Conservation (phyloP, 2,888 invertebrate genomes). For the Caradrina kadenii region DNA sequence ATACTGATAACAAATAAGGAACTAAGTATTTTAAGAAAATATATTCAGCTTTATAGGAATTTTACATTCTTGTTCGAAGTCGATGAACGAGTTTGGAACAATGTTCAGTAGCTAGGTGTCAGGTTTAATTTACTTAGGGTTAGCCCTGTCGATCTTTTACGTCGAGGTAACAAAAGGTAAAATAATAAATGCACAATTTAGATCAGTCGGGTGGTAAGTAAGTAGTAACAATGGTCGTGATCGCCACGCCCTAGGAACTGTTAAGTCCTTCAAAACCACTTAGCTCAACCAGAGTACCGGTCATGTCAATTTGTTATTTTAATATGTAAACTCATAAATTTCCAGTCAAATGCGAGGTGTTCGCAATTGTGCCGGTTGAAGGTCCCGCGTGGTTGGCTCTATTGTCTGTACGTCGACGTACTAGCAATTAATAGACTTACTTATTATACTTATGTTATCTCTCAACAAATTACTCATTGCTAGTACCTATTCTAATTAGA, state of each 20-base stretch:
- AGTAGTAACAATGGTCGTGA: constrained; percentile 79
- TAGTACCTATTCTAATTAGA: constrained; percentile 68
- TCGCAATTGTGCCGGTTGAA: constrained; percentile 73
- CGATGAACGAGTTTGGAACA: constrained; percentile 52
- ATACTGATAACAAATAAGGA: constrained; percentile 47
- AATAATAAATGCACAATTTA: constrained; percentile 77
- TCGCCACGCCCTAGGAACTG: constrained; percentile 83
- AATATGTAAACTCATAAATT: constrained; percentile 81
- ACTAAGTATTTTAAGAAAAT: constrained; percentile 50
- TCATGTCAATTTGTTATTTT: constrained; percentile 84
- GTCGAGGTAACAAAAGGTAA: constrained; percentile 76
- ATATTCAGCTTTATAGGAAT: constrained; percentile 41
- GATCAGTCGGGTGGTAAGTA: constrained; percentile 69
- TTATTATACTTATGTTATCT: constrained; percentile 70
- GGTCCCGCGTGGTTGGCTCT: constrained; percentile 77
- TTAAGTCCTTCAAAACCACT: constrained; percentile 83
- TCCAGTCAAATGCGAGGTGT: constrained; percentile 75
- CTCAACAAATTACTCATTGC: constrained; percentile 54
- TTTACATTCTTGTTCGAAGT: constrained; percentile 45
- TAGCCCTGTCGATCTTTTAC: constrained; percentile 65
- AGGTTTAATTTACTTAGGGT: constrained; percentile 67
- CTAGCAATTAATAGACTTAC: constrained; percentile 74
- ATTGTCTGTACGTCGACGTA: constrained; percentile 76
- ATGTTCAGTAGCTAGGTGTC: constrained; percentile 63
- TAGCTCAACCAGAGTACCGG: constrained; percentile 77